Base-by-base conservation (phyloP, 2,113 vertebrate species). In the Peromyscus californicus region DNA sequence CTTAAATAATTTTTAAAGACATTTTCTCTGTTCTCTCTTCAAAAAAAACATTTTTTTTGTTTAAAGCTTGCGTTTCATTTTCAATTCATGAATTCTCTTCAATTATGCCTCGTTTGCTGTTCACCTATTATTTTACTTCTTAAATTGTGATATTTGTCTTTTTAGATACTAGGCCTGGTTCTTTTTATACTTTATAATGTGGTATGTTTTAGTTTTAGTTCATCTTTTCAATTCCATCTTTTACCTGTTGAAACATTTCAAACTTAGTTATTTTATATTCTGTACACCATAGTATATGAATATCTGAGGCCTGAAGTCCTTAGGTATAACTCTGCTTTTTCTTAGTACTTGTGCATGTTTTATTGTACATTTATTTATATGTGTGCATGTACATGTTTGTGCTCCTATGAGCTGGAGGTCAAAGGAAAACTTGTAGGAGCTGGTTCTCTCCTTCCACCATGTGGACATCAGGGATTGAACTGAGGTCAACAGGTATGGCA, bases 211-310 rank as follows among this genome's bases (percentile, higher is more conserved):
- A 17, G 51, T 86, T 45, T 94, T 29, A 87, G 31, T 1, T 86
- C 24, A 84, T 24, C 33, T 79, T 94, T 94, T 96, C 59, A 87
- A 87, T 90, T 89, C 16, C 5, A 87, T 45, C 31, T 95, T 85
- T 89, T 94, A 93, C 59, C 67, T 87, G 54, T 36, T 91, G 92
- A 82, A 90, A 79, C 33, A 95, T 36, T 88, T 94, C 51, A 85
- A 51, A 91, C 29, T 91, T 91, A 79, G 2, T 31, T 80, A 63
- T 70, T 95, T 93, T 39, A 75, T 70, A 76, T 84, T 96, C 36
- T 93, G 22, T 24, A 80, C 24, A 63, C 69, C 7, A 36, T 36
- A 54, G 36, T 48, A 59, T 84, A 57, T 13, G 86, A 93, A 80
- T 70, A 94, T 67, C 45, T 86, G n/a, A 83, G 92, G 36, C 74